Evolutionary conservation across 2,113 vertebrate species (phyloP), one percentile per base, ranked within the genome.

Genomic region (Psophia crepitans): DNA sequence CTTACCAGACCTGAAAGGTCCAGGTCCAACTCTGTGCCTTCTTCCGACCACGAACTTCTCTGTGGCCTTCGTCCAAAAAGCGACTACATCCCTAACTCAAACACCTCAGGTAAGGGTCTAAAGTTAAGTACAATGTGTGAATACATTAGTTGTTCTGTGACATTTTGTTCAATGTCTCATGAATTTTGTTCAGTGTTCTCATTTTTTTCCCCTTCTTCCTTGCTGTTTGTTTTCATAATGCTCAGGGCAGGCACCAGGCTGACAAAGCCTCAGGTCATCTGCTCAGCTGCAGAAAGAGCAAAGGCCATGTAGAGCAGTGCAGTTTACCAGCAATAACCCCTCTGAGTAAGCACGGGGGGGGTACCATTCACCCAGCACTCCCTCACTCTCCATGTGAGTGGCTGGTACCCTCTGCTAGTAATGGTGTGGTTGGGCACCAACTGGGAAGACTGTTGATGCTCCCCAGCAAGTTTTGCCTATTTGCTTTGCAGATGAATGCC

Each of bases 351-450:
- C 12, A 22, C 54, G 43, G 15, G 8, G 9, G 32, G 87, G 8
- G 23, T 3, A 57, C 17, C n/a, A 18, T 32, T 76, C 54, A 58
- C 22, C 20, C 46, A 65, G 56, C 0, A 11, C 37, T 73, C 46
- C 6, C 14, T 81, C 0, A 2, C n/a, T 73, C 56, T 21, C 3
- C 0, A 0, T 28, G 20, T 28, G 53, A 85, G 66, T 1, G 14
- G n/a, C 41, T 73, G 81, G 41, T 37, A 64, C 54, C 46, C n/a
- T 60, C 61, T 75, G 53, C 39, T n/a, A 84, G 77, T 20, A 70
- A 60, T 1, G 53, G 23, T 3, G 17, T 35, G 37, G 41, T 12
- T 84, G 65, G 22, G 56, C 74, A 84, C 18, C 35, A 32, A 3
- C 49, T 30, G 41, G 77, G 60, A 81, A 93, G 43, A 35, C 44